Evolutionary conservation across 2,113 vertebrate species (phyloP), one percentile per base, ranked within the genome.

Genomic region (Strix uralensis): DNA sequence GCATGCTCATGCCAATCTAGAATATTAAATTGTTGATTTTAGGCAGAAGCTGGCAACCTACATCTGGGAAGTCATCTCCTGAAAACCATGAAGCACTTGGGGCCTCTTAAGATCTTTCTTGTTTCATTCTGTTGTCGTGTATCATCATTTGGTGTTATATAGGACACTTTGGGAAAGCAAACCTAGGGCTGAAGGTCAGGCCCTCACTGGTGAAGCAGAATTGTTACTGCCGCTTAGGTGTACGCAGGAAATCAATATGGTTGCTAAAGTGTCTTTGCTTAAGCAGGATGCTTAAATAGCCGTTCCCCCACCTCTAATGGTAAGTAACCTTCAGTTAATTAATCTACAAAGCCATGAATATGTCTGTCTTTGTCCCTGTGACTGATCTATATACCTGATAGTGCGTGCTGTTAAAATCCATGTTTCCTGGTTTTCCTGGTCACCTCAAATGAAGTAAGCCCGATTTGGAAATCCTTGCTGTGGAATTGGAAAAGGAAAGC

Each of bases 291-390:
- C 72, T 85, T 81, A 95, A 79, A 81, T 51, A 91, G 90, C 44
- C 78, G 90, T 93, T 79, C 29, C 57, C 22, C 36, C 40, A 67
- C n/a, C 40, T 63, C 51, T 88, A 81, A 77, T 59, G 63, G 55
- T 71, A 96, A 92, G 42, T 92, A 90, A 73, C 85, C 47, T 80
- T 77, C 85, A 86, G 38, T 70, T 96, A 93, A 93, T 90, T 94
- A 89, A 94, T 88, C 71, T 93, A 38, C 79, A 80, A 77, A 83
- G 51, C 71, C 52, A 70, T 62, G 75, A 85, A 62, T 82, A 82
- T 23, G 32, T 92, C 61, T 91, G 34, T 62, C 59, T 89, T 2
- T 75, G 78, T 61, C 46, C 44, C 30, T 51, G 27, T 74, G 81
- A 87, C 34, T 94, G 49, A 86, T 73, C 67, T 72, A 49, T 34